These are phyloP conservation scores for Dicrostonyx torquatus DNA, from an alignment of 2,797 vertebrate genomes.

Conservation along the genomic window DNA sequence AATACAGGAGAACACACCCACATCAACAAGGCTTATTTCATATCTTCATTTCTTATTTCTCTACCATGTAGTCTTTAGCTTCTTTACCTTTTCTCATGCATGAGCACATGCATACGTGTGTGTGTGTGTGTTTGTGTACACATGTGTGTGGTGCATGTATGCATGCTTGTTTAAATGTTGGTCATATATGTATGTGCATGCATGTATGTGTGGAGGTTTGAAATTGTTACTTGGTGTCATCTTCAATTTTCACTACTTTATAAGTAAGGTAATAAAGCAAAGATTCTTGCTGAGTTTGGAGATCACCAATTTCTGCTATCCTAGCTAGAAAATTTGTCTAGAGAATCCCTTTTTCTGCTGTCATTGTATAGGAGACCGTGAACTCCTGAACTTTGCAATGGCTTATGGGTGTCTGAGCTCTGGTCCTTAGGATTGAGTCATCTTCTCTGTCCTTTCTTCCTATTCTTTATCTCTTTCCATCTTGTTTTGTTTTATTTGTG, in stretches of 20 bases:
- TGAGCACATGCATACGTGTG: not conserved
- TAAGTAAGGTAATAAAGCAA: not conserved
- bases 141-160: not conserved
- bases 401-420: not conserved
- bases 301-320: not conserved
- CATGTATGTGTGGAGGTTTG: not conserved
- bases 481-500: not conserved
- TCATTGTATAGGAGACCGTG: too few species aligned
- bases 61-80: not conserved
- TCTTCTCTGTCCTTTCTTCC: too few species aligned
- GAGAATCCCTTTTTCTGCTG: not conserved
- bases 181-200: not conserved
- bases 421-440: not conserved
- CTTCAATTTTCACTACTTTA: not conserved
- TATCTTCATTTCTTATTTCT: not conserved
- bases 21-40: not conserved
- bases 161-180: not conserved
- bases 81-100: not conserved
- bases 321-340: not conserved
- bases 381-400: not conserved
- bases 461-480: not conserved
- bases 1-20: too few species aligned
- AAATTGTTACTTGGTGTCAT: not conserved
- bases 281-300: not conserved
- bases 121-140: not conserved